Evolutionary conservation across 1,140 invertebrate genomes (phyloP).

Genomic region (Odontomachus brunneus): DNA sequence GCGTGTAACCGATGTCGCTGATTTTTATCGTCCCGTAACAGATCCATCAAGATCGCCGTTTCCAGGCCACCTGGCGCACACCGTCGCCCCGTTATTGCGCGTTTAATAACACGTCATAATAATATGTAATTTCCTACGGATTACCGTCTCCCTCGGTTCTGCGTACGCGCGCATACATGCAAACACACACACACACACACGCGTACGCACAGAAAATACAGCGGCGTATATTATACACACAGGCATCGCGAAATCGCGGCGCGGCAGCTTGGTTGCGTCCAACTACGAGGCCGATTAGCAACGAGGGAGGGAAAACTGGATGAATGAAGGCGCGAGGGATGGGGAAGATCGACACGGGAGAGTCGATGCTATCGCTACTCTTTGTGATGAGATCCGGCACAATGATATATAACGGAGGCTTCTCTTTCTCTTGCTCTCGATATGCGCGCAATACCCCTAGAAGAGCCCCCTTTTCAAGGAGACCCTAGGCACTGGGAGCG

Average conservation of each 20-base stretch:
- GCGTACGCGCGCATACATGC: conserved; percentile 7
- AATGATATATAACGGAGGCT: conserved; percentile 71
- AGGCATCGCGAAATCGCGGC: conserved; percentile 34
- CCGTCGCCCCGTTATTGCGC: conserved; percentile 70
- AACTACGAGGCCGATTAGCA: conserved; percentile 21
- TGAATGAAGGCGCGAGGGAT: conserved; percentile 35
- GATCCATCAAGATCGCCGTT: conserved; percentile 66
- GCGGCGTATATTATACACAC: neutral
- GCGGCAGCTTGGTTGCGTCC: conserved; percentile 12
- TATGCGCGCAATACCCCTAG: conserved; percentile 59
- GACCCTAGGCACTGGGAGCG: conserved; percentile 45
- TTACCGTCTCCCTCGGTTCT: conserved; percentile 55
- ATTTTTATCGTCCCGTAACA: conserved; percentile 66
- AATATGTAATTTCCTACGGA: conserved; percentile 76
- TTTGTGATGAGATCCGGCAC: conserved; percentile 78
- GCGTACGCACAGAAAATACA: conserved; percentile 19
- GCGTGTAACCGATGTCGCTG: conserved; percentile 52
- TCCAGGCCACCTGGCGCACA: conserved; percentile 70
- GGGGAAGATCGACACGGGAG: conserved; percentile 69
- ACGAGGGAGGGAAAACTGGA: conserved; percentile 14
- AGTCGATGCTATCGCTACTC: conserved; percentile 77
- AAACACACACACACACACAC: neutral
- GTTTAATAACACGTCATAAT: conserved; percentile 78
- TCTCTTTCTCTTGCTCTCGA: conserved; percentile 57
- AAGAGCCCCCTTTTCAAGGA: conserved; percentile 57